Base-by-base conservation (phyloP, 2,113 vertebrate species). In the Rhinolophus sinicus region DNA sequence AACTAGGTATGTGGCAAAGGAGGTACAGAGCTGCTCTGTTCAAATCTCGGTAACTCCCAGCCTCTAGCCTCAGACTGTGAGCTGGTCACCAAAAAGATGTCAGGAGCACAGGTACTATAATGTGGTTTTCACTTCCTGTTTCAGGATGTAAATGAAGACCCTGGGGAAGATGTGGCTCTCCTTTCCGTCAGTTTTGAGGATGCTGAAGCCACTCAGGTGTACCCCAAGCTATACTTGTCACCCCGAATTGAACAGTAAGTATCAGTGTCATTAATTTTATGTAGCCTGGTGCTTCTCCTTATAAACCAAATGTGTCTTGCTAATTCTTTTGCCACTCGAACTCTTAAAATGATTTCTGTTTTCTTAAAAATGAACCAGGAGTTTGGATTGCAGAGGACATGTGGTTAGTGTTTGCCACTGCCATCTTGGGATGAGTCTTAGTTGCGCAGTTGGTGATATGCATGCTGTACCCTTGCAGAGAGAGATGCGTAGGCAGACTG, bases 221-320 rank as follows among this genome's bases (percentile, higher is more conserved):
- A 99, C 94, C 99, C 99, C 10, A 99, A 99, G 97, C 99, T 99
- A 69, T 99, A 99, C 98, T 98, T 99, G 77, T 99, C 99, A 70
- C 99, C 99, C 1, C 99, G 99, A 97, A 99, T 99, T 89, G 99
- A 99, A 98, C 99, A 99, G 99, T 99, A 98, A 99, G 99, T 99
- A 6, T 84, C n/a, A 91, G 21, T 54, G 12, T 77, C 58, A 30
- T 94, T 78, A 2, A 13, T 1, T 21, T 78, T 44, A 70, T 93
- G 12, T 92, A 96, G 14, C 1, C 56, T 90, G 70, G 14, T 97
- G 73, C 35, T 64, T 96, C 96, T 44, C 77, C 35, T 97, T 19
- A 7, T 60, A 96, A 91, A 30, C 72, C 30, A 40, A 6, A 0
- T 0, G 2, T 50, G 2, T 86, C n/a, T 81, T 8, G 83, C 75